Percentiles rank a stretch among this genome's conserved stretches.
Evolutionary conservation across 1,140 invertebrate species (phyloP).

Genomic region (Aphaenogaster rudis): DNA sequence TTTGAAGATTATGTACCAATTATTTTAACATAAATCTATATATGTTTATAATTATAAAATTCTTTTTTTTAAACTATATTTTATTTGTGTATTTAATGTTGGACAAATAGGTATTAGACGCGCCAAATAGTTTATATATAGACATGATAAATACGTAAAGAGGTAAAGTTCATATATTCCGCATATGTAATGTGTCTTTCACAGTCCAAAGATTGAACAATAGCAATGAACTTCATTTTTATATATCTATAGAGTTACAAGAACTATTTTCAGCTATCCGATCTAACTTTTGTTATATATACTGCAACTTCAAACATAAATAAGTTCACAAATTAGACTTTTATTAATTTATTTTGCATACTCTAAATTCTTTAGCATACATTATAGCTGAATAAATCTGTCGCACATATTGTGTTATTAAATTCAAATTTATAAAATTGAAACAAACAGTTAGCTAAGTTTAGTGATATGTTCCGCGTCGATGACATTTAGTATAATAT

Average conservation of each 20-base stretch:
- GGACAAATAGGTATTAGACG: neutral
- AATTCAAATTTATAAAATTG: neutral
- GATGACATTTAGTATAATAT: too few species aligned
- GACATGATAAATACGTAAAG: neutral
- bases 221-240: neutral
- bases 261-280: neutral
- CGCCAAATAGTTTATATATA: conserved; percentile 8
- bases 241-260: conserved; percentile 1
- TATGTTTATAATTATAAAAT: conserved; percentile 10
- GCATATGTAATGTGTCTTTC: neutral
- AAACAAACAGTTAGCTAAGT: neutral
- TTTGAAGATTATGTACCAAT: neutral
- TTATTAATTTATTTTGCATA: neutral
- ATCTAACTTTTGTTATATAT: neutral
- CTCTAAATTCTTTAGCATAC: neutral
- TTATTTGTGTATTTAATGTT: conserved; percentile 13
- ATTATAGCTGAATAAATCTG: conserved; percentile 1
- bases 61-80: neutral
- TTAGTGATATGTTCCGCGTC: neutral
- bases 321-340: neutral
- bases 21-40: neutral
- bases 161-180: neutral
- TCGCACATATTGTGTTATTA: neutral
- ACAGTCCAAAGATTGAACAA: conserved; percentile 18
- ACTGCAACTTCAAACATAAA: conserved; percentile 3